Base-by-base conservation (phyloP, 2,797 vertebrate species). In the Hypotaenidia philippensis region DNA sequence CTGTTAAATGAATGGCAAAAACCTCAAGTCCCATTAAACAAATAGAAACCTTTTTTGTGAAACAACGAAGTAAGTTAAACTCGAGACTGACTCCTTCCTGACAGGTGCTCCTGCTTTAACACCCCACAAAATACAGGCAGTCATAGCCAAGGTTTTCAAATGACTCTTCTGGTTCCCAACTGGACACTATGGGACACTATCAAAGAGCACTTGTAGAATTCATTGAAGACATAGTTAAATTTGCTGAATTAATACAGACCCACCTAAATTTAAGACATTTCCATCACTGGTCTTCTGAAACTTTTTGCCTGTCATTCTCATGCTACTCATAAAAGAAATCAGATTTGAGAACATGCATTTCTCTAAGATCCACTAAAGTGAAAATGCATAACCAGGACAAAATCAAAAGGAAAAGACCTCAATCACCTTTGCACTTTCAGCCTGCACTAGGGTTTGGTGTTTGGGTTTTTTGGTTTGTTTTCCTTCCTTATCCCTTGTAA, bases 1-100 rank as follows among this genome's bases (percentile, higher is more conserved):
- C 68, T 60, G 63, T 77, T 92, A 94, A 68, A 93, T 23, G 40
- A 87, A 95, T 50, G 45, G 60, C 56, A 83, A 93, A 96, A 92
- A 4, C 5, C 32, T 82, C 68, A 89, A 77, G 64, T 70, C 18
- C 23, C 53, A 66, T 63, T 92, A 83, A 94, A 89, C 29, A 88
- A 76, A 90, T 6, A 89, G 32, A 92, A 89, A 52, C 6, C 21
- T 76, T 81, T 68, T 70, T 66, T 41, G 44, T 44, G 10, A 92
- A 89, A 89, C 11, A 57, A 89, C 50, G 60, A 29, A 34, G 3
- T 23, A n/a, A 86, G 76, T 60, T 66, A 16, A 90, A 70, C 29
- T 89, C 31, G 47, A 84, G 71, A 63, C 18, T 10, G 49, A 70
- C 41, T 86, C 38, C 14, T 65, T 78, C 76, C 57, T 78, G 41